Conservation (phyloP, 2,113 vertebrate species). For the Lagopus leucura region DNA sequence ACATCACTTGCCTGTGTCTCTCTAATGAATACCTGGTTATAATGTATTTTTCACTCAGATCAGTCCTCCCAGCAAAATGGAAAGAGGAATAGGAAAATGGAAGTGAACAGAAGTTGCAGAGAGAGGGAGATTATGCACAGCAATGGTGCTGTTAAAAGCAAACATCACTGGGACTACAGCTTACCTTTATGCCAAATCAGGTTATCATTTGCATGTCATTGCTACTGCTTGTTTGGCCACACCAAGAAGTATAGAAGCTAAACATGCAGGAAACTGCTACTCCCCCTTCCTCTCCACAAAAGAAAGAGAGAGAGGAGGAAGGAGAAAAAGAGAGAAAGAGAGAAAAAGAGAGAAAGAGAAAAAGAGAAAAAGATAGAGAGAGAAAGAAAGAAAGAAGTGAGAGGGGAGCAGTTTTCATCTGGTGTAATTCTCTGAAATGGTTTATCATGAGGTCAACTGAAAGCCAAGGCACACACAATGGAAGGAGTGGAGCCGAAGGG, state of each 20-base stretch:
- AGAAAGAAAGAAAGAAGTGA: not conserved
- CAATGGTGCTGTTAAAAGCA: not conserved
- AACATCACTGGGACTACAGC: not conserved
- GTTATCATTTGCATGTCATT: constrained; percentile 44
- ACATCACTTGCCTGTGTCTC: not conserved
- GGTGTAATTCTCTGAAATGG: not conserved
- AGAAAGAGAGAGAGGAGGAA: not conserved
- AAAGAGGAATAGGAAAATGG: not conserved
- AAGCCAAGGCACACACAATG: not conserved
- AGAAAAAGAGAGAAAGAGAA: not conserved
- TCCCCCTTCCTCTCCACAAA: not conserved
- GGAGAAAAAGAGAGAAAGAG: too few relatives aligned
- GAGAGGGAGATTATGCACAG: not conserved
- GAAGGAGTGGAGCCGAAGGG: not conserved
- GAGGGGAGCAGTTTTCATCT: not conserved
- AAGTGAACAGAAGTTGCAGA: not conserved
- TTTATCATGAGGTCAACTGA: constrained; percentile 13
- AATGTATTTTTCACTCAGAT: not conserved
- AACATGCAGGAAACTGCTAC: not conserved
- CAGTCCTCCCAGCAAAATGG: not conserved
- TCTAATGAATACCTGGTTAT: not conserved
- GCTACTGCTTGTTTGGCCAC: not conserved
- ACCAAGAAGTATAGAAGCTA: not conserved
- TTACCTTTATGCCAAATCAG: not conserved
- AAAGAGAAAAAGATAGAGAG: not conserved